Base-by-base conservation (phyloP, 1,140 invertebrate genomes). In the Plectrocnemia conspersa region DNA sequence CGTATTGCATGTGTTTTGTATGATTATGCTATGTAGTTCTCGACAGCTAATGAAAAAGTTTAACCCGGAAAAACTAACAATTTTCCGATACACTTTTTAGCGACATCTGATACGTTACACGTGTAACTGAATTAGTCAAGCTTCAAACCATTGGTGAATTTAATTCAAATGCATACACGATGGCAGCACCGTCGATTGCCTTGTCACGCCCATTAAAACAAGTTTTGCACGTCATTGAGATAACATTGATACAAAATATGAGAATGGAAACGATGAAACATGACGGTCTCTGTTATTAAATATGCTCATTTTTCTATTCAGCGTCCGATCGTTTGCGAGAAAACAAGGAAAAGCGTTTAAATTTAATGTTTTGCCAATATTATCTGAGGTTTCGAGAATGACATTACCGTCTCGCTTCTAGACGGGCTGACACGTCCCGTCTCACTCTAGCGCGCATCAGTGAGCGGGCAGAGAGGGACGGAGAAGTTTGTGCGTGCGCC, bases 331-430 rank as follows among this genome's bases (percentile, higher is more conserved):
- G n/a, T n/a, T n/a, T n/a, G n/a, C n/a, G n/a, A n/a, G n/a, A n/a
- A n/a, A n/a, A n/a, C n/a, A n/a, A n/a, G n/a, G n/a, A n/a, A n/a
- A n/a, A n/a, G n/a, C n/a, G n/a, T n/a, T n/a, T n/a, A n/a, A n/a
- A 3, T 4, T 19, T 7, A 23, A 22, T 35, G n/a, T 7, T 5
- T 19, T 13, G 32, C 35, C 33, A 16, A 50, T 38, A 38, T 38
- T 38, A 27, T 23, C 11, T 10, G 13, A 11, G 21, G 19, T 15
- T 1, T 38, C 13, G 53, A 48, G 56, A 62, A 58, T 62, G 60
- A 62, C 60, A 58, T 62, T 62, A 58, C 52, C 47, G 56, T 61
- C 32, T 21, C 36, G 22, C 33, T 49, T 54, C 40, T 41, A 22
- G 54, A 36, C 59, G 50, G 22, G 24, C 44, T 16, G 29, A 18